phyloP scores from a whole-genome alignment of 2,888 invertebrate genomes.

The Phaonia tiefii region DNA sequence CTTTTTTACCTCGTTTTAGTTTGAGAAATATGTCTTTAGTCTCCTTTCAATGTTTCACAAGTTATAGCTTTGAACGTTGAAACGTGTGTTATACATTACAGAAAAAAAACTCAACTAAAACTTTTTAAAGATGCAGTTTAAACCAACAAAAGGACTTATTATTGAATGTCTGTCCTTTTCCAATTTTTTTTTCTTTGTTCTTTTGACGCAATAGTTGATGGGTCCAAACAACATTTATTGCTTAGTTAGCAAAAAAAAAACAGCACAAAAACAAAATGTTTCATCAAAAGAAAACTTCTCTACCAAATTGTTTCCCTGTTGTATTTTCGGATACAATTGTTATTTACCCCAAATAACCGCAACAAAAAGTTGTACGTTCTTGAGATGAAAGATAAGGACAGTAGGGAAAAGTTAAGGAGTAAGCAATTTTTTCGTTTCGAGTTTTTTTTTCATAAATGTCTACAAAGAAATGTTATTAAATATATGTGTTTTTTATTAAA shows the following conservation, averaged over 20 bases:
- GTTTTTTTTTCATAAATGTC: too few relatives aligned
- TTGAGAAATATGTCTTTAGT: too few relatives aligned
- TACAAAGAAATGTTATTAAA: too few relatives aligned
- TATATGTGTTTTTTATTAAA: too few relatives aligned
- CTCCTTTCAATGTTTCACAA: too few relatives aligned
- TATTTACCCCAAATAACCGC: not conserved
- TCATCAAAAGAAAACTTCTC: not conserved
- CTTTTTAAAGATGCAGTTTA: too few relatives aligned
- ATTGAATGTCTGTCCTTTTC: not conserved
- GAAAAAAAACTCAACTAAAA: too few relatives aligned
- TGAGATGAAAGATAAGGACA: not conserved
- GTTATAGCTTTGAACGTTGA: too few relatives aligned
- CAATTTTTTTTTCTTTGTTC: not conserved
- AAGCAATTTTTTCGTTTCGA: not conserved
- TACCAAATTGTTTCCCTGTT: constrained; percentile 1
- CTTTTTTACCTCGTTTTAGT: too few relatives aligned
- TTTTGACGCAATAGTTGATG: constrained; percentile 16
- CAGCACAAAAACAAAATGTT: not conserved
- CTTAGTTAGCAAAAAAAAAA: constrained; percentile 13
- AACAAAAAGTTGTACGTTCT: constrained; percentile 1
- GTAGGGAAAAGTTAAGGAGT: constrained; percentile 8
- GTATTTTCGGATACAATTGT: not conserved
- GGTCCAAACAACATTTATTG: constrained; percentile 7
- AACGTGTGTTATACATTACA: too few relatives aligned
- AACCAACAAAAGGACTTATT: too few relatives aligned